A percentile compares a stretch with the other conserved stretches of the same genome.
Evolutionary conservation across 2,888 invertebrate genomes (phyloP).

Genomic region (Sinopyrophorus schimmeli): DNA sequence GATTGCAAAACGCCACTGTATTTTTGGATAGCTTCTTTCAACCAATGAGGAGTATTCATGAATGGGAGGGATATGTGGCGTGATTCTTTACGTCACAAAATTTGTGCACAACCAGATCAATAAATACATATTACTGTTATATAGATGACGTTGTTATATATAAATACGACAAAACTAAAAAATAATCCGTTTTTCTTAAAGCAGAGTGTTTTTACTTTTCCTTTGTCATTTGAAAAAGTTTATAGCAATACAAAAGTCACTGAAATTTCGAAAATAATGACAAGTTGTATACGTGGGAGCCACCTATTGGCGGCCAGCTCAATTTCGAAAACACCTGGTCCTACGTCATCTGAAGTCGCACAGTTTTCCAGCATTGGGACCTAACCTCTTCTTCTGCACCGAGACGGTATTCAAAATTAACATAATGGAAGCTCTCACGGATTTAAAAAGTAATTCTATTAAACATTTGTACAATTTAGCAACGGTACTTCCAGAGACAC

Average conservation of each 20-base stretch:
- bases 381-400: too few relatives aligned
- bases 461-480: slow-evolving; percentile 8
- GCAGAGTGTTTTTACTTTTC: too few relatives aligned
- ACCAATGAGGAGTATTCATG: slow-evolving; percentile 34
- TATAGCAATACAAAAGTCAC: too few relatives aligned
- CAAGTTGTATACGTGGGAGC: slow-evolving; percentile 1
- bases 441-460: not conserved
- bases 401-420: not conserved
- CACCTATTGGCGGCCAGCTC: slow-evolving; percentile 7
- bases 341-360: not conserved
- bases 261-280: slow-evolving; percentile 11
- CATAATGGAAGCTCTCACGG: not conserved
- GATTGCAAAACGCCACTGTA: slow-evolving; percentile 29
- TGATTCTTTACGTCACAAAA: slow-evolving; percentile 36
- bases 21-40: slow-evolving; percentile 34
- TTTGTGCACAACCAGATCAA: slow-evolving; percentile 23
- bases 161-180: not conserved
- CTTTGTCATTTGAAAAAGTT: too few relatives aligned
- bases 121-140: slow-evolving; percentile 14
- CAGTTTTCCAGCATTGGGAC: too few relatives aligned
- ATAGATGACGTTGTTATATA: too few relatives aligned
- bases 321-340: not conserved
- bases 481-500: slow-evolving; percentile 11
- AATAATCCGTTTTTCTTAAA: too few relatives aligned
- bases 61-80: slow-evolving; percentile 38